phyloP scores from a whole-genome alignment of 1,140 invertebrate species.

The Diachasmimorpha longicaudata region DNA sequence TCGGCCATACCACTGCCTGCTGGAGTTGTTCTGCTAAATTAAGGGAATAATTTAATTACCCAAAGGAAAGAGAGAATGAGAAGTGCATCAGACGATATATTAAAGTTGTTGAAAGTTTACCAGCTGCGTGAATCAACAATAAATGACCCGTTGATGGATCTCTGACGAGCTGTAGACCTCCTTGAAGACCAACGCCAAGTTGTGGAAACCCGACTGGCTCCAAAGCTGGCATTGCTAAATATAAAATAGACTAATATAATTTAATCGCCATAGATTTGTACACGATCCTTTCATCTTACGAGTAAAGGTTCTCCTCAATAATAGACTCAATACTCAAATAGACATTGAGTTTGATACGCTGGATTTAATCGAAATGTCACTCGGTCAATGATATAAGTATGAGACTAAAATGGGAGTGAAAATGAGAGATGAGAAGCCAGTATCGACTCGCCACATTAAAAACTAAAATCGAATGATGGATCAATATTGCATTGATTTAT shows the following conservation, averaged over 20 bases:
- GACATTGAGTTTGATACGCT: conserved; percentile 2
- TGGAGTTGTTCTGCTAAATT: conserved; percentile 71
- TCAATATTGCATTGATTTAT: not conserved
- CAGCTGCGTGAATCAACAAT: conserved; percentile 75
- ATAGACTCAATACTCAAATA: not conserved
- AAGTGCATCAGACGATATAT: not conserved
- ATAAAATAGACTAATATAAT: conserved; percentile 7
- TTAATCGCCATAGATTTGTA: not conserved
- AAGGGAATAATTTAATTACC: conserved; percentile 10
- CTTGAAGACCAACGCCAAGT: conserved; percentile 54
- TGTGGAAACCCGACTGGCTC: conserved; percentile 71
- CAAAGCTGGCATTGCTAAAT: conserved; percentile 65
- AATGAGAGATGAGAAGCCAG: not conserved
- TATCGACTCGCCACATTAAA: not conserved
- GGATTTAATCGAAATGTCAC: conserved; percentile 40
- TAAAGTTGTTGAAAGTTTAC: conserved; percentile 52
- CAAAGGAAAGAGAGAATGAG: not conserved
- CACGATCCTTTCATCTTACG: not conserved
- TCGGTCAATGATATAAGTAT: conserved; percentile 35
- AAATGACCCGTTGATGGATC: conserved; percentile 82
- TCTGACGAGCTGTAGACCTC: conserved; percentile 72
- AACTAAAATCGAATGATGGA: not conserved
- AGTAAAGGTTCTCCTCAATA: not conserved
- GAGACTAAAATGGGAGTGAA: not conserved
- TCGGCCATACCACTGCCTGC: conserved; percentile 77